Conservation (phyloP, 2,888 invertebrate genomes). For the Agrilus cyanescens region DNA sequence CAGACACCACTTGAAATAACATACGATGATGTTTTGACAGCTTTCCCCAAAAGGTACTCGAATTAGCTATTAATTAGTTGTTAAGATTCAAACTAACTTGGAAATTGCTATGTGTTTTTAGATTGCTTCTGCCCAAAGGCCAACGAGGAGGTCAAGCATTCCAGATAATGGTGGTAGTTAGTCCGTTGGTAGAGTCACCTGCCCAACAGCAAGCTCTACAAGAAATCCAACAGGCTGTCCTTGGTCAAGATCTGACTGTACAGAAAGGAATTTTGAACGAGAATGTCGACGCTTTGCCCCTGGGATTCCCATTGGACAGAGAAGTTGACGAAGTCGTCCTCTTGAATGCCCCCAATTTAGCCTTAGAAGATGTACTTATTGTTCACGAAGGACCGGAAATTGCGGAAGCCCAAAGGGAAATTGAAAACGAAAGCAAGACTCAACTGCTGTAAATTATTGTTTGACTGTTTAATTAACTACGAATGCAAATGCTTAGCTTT, state of each 20-base stretch:
- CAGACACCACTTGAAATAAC: conserved; percentile 40
- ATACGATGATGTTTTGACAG: conserved; percentile 46
- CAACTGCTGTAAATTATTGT: no score
- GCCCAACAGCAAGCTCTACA: background rate
- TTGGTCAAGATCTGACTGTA: conserved; percentile 36
- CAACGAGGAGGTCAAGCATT: conserved; percentile 47
- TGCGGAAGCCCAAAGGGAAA: no score
- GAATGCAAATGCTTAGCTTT: no score
- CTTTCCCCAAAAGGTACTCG: conserved; percentile 51
- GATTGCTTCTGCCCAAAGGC: conserved; percentile 59
- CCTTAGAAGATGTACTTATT: conserved; percentile 50
- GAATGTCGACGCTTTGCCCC: conserved; percentile 44
- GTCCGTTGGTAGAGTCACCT: conserved; percentile 27
- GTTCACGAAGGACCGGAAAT: conserved; percentile 38
- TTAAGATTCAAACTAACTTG: conserved; percentile 1
- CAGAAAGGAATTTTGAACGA: conserved; percentile 28
- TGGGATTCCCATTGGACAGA: conserved; percentile 67
- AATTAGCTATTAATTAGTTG: conserved; percentile 5
- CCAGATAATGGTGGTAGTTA: conserved; percentile 40
- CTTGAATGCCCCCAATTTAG: conserved; percentile 57
- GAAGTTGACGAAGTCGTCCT: conserved; percentile 46
- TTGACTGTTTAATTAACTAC: no score
- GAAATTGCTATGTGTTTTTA: conserved; percentile 10
- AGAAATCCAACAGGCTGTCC: conserved; percentile 27
- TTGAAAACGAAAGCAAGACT: no score